phyloP scores from a whole-genome alignment of 2,113 vertebrate genomes.

The Thermophis baileyi region DNA sequence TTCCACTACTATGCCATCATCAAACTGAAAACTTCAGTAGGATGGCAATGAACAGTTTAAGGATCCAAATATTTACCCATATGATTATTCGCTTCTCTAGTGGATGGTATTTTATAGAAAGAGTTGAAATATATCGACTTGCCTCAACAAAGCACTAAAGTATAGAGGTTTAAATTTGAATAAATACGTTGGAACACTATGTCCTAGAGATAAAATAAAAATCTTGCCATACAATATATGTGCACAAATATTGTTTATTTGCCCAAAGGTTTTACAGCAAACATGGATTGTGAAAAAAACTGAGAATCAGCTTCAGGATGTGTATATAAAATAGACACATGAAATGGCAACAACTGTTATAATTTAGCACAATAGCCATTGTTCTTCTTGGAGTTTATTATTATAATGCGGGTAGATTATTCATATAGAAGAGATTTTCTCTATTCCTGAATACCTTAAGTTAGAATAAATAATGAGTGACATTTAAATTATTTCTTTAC shows the following conservation, averaged over 20 bases:
- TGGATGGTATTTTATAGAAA: not conserved
- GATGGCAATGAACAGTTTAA: not conserved
- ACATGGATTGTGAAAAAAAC: not conserved
- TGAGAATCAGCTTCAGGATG: not conserved
- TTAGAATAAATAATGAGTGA: constrained; percentile 3
- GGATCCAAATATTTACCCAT: not conserved
- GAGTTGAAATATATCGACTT: not conserved
- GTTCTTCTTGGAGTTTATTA: not conserved
- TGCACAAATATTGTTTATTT: not conserved
- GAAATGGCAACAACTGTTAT: not conserved
- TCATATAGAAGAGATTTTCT: not conserved
- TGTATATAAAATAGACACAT: not conserved
- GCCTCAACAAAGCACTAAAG: not conserved
- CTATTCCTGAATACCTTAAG: not conserved
- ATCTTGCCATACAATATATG: not conserved
- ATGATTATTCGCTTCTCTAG: not conserved
- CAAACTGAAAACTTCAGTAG: not conserved
- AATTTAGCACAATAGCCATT: not conserved
- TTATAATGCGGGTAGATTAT: not conserved
- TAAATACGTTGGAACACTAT: not conserved
- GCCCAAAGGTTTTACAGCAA: not conserved
- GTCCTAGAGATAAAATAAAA: not conserved
- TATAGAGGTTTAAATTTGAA: not conserved
- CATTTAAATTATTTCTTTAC: constrained; percentile 66
- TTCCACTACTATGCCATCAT: not conserved